Base-by-base conservation (phyloP, 2,888 invertebrate genomes). In the Drosophila ustulata region DNA sequence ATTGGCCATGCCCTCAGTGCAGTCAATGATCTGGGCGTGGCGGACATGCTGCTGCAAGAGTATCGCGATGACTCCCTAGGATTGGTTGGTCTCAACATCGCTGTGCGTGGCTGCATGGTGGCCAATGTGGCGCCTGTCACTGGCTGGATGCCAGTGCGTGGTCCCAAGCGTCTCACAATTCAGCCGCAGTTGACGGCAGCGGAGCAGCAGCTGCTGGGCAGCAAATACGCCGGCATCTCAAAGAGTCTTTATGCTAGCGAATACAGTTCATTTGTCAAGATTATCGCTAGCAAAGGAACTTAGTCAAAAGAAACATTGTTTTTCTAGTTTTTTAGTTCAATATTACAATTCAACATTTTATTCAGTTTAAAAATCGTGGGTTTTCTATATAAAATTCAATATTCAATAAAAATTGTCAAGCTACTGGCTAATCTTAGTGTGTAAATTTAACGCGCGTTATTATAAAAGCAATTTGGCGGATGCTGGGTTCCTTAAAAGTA, bases 131-230 rank as follows among this genome's bases (percentile, higher is more conserved):
- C 94, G 26, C 95, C 95, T 13, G 93, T 95, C 1, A 94, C 94
- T 11, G 95, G 95, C 34, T 96, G 96, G 96, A 95, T 95, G 92
- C 96, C 96, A 59, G 95, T 96, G 0, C 94, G 94, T 79, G 95
- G 94, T 4, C 86, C 90, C 49, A 91, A 89, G 56, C 86, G 89
- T 0, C 13, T 78, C 1, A 71, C 62, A 1, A n/a, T 41, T 4
- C 23, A 67, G 3, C 37, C 78, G 0, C 52, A 62, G 26, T 39
- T 67, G 7, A 55, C 71, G 32, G 32, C 50, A 8, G 52, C 50
- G 0, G 79, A 88, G 23, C 74, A 75, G 9, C 59, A 30, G 7
- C 63, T 88, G 0, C 9, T 89, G n/a, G 88, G 81, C 6, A 55
- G 50, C 4, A 46, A 57, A 4, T 62, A 32, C 28, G 66, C 62